These are phyloP conservation scores for Papilio dardanus DNA, from an alignment of 1,140 invertebrate genomes.

Conservation along the genomic window DNA sequence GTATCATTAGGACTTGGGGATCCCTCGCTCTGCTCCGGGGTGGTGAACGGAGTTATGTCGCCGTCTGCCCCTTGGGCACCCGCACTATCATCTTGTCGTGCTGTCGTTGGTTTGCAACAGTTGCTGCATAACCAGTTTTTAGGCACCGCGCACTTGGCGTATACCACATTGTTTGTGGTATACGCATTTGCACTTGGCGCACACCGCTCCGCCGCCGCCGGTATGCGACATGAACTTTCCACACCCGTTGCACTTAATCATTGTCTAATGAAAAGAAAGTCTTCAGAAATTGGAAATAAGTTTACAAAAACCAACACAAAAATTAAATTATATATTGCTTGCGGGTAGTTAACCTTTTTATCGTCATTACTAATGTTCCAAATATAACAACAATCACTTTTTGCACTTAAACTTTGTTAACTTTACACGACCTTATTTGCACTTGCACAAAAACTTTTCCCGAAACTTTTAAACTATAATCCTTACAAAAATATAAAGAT, in stretches of 20 bases:
- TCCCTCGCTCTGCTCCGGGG: background rate
- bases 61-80: background rate
- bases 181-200: constrained; percentile 5
- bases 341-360: no score
- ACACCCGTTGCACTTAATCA: constrained; percentile 4
- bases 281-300: no score
- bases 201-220: constrained; percentile 21
- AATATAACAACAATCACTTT: no score
- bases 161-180: constrained; percentile 15
- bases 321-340: background rate
- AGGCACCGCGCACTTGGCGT: constrained; percentile 3
- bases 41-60: constrained; percentile 1
- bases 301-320: background rate
- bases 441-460: no score
- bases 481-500: no score
- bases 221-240: constrained; percentile 8
- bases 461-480: no score
- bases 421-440: no score
- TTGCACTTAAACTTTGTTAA: no score
- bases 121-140: constrained; percentile 23
- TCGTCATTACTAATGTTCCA: no score
- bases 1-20: background rate
- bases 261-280: background rate
- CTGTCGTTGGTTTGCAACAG: background rate
- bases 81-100: background rate